Evolutionary conservation across 2,113 vertebrate genomes (phyloP).

Genomic region (Hemibagrus wyckioides): DNA sequence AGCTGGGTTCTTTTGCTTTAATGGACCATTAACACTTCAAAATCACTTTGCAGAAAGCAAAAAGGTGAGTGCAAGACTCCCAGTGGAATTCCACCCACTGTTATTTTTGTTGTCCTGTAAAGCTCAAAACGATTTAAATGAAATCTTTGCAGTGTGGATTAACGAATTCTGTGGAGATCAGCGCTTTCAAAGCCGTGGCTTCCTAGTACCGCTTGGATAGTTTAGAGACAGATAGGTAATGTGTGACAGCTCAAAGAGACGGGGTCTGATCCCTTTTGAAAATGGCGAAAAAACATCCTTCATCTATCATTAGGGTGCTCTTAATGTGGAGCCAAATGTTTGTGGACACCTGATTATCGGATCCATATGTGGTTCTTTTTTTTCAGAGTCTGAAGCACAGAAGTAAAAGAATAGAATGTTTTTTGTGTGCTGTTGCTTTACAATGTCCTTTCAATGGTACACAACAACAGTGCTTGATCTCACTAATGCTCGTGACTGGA

Average conservation of each 20-base stretch:
- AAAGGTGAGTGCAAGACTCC: not conserved
- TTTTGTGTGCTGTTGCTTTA: not conserved
- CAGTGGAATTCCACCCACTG: not conserved
- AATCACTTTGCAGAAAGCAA: not conserved
- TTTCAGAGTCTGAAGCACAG: no score
- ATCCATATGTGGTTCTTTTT: no score
- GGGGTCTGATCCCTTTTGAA: no score
- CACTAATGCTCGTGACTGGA: not conserved
- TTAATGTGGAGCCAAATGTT: not conserved
- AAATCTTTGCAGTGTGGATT: not conserved
- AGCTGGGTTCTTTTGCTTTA: not conserved
- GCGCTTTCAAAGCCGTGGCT: not conserved
- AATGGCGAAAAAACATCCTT: no score
- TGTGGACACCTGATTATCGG: not conserved
- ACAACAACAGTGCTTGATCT: not conserved
- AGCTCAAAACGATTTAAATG: not conserved
- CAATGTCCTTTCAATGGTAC: not conserved
- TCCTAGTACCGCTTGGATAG: not conserved
- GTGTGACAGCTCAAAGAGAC: no score
- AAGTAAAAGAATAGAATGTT: not conserved
- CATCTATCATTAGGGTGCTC: not conserved
- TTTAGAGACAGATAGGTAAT: no score
- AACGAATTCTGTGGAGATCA: not conserved
- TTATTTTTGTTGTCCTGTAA: not conserved
- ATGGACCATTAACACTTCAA: not conserved